These are phyloP conservation scores for Ruditapes philippinarum DNA, from an alignment of 1,140 invertebrate species.

Conservation along the genomic window DNA sequence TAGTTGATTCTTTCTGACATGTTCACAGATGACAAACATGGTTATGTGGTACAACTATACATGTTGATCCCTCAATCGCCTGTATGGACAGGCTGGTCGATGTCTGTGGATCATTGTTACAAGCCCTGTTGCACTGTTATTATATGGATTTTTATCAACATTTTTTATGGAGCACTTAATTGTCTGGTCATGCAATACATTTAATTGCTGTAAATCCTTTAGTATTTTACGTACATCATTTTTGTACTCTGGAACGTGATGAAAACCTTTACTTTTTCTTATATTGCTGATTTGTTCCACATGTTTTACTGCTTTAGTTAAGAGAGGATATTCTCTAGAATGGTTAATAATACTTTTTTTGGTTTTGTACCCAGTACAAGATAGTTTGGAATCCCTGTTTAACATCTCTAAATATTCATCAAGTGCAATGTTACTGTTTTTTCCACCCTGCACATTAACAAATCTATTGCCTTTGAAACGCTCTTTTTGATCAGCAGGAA, in stretches of 20 bases:
- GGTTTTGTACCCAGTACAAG: slow-evolving; percentile 56
- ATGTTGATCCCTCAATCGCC: no score
- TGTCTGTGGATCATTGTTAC: no score
- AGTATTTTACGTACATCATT: slow-evolving; percentile 50
- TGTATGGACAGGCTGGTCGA: no score
- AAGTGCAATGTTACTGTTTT: slow-evolving; percentile 64
- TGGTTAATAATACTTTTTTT: slow-evolving; percentile 64
- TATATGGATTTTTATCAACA: no score
- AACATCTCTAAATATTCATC: slow-evolving; percentile 67
- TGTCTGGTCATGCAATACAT: not conserved
- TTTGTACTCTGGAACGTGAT: slow-evolving; percentile 59
- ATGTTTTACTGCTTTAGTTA: slow-evolving; percentile 46
- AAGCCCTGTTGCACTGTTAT: no score
- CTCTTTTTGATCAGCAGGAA: slow-evolving; percentile 36
- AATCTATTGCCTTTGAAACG: slow-evolving; percentile 61
- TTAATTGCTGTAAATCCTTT: not conserved
- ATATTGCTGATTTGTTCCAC: slow-evolving; percentile 19
- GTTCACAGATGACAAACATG: no score
- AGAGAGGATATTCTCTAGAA: slow-evolving; percentile 61
- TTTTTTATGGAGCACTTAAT: no score
- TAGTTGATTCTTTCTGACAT: no score
- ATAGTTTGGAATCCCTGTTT: slow-evolving; percentile 62
- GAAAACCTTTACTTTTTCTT: slow-evolving; percentile 60
- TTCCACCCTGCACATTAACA: slow-evolving; percentile 61
- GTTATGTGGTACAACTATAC: no score